These are phyloP conservation scores for Cylloceria caligata DNA, from an alignment of 2,888 invertebrate species.

Conservation along the genomic window DNA sequence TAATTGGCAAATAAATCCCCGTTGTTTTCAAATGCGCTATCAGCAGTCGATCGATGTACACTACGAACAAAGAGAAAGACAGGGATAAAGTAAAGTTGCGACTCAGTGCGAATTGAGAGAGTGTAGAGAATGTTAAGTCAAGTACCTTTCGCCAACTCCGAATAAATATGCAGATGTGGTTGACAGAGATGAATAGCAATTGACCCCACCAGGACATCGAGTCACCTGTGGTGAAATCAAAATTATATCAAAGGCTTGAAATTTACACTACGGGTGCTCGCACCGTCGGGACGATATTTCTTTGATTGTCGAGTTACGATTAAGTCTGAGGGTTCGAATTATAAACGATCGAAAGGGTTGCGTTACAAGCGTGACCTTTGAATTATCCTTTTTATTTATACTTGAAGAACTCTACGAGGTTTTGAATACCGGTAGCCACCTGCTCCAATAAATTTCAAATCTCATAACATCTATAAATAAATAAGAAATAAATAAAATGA, in stretches of 20 bases:
- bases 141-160: neutral
- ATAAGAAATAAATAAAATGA: neutral
- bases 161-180: neutral
- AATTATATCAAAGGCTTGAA: constrained; percentile 47
- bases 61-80: constrained; percentile 4
- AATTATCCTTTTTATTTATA: neutral
- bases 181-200: constrained; percentile 7
- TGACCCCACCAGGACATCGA: constrained; percentile 34
- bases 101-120: constrained; percentile 12
- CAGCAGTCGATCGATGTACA: constrained; percentile 53
- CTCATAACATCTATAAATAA: neutral
- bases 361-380: neutral
- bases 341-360: constrained; percentile 5
- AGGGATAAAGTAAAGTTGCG: constrained; percentile 6
- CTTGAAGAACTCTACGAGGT: neutral
- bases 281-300: constrained; percentile 26
- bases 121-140: constrained; percentile 9
- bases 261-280: neutral
- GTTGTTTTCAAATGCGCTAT: constrained; percentile 77
- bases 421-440: neutral
- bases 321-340: constrained; percentile 8
- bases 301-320: neutral
- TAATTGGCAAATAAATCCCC: constrained; percentile 83
- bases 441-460: neutral
- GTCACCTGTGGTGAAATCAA: constrained; percentile 40